phyloP scores from a whole-genome alignment of 2,888 invertebrate species.

The Cephus rjabovi region DNA sequence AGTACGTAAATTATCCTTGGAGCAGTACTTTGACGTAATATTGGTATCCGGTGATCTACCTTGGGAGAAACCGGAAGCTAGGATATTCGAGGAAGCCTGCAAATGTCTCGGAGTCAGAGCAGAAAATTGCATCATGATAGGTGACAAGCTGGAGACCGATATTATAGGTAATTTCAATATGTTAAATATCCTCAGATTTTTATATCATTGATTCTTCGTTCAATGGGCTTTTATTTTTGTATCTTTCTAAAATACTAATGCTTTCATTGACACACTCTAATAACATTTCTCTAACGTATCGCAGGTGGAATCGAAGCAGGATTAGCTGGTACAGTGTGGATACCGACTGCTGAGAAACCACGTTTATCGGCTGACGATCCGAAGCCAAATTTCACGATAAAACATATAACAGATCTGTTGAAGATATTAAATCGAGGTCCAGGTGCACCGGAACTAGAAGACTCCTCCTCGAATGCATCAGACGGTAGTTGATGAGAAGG shows the following conservation, averaged over 20 bases:
- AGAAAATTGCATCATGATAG: constrained; percentile 85
- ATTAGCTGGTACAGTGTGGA: constrained; percentile 84
- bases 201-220: background rate
- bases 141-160: constrained; percentile 89
- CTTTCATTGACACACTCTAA: background rate
- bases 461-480: constrained; percentile 62
- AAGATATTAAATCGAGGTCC: constrained; percentile 68
- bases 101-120: constrained; percentile 80
- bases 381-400: constrained; percentile 76
- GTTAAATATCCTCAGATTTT: background rate
- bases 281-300: background rate
- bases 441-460: constrained; percentile 67
- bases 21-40: constrained; percentile 81
- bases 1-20: constrained; percentile 77
- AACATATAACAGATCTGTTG: constrained; percentile 74
- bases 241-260: no score
- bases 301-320: constrained; percentile 81
- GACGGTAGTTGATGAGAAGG: constrained; percentile 68
- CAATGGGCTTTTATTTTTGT: no score
- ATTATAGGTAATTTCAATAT: constrained; percentile 70
- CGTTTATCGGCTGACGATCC: constrained; percentile 63
- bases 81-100: constrained; percentile 86
- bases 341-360: constrained; percentile 70
- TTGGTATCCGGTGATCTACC: constrained; percentile 86
- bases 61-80: constrained; percentile 87